These are phyloP conservation scores for Muraenolepis orangiensis DNA, from an alignment of 2,797 vertebrate genomes.

Conservation along the genomic window DNA sequence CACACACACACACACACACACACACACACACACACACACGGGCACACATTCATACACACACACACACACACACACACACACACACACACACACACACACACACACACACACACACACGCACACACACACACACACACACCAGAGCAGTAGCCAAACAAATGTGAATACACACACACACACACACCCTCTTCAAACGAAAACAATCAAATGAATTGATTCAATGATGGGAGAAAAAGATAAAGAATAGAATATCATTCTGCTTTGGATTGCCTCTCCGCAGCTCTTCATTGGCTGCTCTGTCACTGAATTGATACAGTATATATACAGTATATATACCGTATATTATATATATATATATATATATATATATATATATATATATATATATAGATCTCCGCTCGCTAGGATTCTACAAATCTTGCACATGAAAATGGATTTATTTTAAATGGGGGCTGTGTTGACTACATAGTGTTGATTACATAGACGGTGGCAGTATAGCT, in stretches of 20 bases:
- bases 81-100: too few species aligned
- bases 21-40: neutral
- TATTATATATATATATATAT: too few species aligned
- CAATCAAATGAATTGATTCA: slow-evolving; percentile 56
- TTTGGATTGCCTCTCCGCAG: slow-evolving; percentile 25
- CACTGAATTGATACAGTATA: too few species aligned
- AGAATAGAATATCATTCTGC: slow-evolving; percentile 59
- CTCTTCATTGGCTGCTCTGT: slow-evolving; percentile 58
- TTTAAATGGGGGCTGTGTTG: slow-evolving; percentile 71
- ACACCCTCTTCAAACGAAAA: slow-evolving; percentile 65
- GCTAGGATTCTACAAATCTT: slow-evolving; percentile 65
- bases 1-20: slow-evolving; percentile 3
- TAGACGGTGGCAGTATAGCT: too few species aligned
- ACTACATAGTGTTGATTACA: too few species aligned
- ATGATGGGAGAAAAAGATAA: slow-evolving; percentile 56
- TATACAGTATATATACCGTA: too few species aligned
- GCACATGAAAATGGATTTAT: slow-evolving; percentile 73
- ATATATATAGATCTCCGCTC: slow-evolving; percentile 46
- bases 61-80: slow-evolving; percentile 12
- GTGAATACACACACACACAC: too few species aligned
- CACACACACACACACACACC: slow-evolving; percentile 8
- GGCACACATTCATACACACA: slow-evolving; percentile 8
- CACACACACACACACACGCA: slow-evolving; percentile 11
- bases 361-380: too few species aligned
- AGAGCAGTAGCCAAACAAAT: slow-evolving; percentile 30